phyloP scores from a whole-genome alignment of 2,797 vertebrate species.

The Epinephelus coioides region DNA sequence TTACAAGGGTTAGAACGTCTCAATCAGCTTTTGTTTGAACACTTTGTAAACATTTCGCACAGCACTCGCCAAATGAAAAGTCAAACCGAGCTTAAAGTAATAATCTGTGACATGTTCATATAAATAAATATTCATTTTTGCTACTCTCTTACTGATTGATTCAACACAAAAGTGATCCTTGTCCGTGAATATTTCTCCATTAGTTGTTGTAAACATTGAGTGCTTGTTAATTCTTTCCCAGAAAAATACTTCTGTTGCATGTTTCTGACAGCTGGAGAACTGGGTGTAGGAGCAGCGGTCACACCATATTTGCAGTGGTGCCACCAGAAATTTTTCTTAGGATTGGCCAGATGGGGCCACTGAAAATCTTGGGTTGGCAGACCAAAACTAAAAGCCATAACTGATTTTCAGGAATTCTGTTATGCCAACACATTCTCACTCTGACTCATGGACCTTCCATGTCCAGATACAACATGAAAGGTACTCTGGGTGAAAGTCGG shows the following conservation, averaged over 20 bases:
- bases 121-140: slow-evolving; percentile 52
- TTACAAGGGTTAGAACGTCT: slow-evolving; percentile 56
- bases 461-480: no score
- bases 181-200: slow-evolving; percentile 30
- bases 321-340: no score
- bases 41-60: slow-evolving; percentile 49
- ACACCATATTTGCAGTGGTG: no score
- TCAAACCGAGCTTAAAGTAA: slow-evolving; percentile 52
- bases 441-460: no score
- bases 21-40: slow-evolving; percentile 64
- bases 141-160: slow-evolving; percentile 52
- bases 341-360: no score
- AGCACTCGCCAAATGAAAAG: slow-evolving; percentile 45
- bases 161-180: slow-evolving; percentile 26
- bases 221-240: slow-evolving; percentile 23
- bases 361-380: no score
- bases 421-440: no score
- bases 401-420: no score
- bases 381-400: no score
- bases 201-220: slow-evolving; percentile 36
- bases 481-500: no score
- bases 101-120: slow-evolving; percentile 59
- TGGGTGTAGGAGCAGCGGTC: neutral
- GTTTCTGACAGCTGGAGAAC: slow-evolving; percentile 37
- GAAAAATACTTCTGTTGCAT: slow-evolving; percentile 12